Percentiles rank a stretch among this genome's conserved stretches.
These are phyloP conservation scores for Drosophila meridiana DNA, from an alignment of 2,888 invertebrate genomes.

Conservation along the genomic window DNA sequence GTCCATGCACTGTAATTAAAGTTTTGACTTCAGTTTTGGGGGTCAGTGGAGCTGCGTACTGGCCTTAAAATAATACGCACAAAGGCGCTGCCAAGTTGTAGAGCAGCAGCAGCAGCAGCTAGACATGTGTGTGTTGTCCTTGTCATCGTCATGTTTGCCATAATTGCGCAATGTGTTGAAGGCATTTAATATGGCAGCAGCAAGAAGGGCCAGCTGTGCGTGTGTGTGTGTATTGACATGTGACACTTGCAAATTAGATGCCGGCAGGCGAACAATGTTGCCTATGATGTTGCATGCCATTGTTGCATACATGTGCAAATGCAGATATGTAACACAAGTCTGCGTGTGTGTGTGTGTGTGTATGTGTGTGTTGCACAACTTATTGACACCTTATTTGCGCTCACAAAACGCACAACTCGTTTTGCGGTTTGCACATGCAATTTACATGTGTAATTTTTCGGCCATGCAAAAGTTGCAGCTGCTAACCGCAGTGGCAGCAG, in stretches of 20 bases:
- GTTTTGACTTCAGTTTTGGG: constrained; percentile 41
- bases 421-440: constrained; percentile 76
- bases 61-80: constrained; percentile 42
- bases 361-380: constrained; percentile 52
- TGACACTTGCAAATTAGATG: constrained; percentile 79
- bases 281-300: constrained; percentile 31
- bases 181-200: constrained; percentile 54
- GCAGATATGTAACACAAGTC: background rate
- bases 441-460: constrained; percentile 82
- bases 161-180: constrained; percentile 64
- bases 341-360: background rate
- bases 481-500: constrained; percentile 37
- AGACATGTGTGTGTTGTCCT: constrained; percentile 36
- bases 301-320: constrained; percentile 14
- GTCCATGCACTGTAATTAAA: constrained; percentile 70
- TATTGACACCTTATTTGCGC: constrained; percentile 76
- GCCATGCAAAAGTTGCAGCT: constrained; percentile 66
- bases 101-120: constrained; percentile 28
- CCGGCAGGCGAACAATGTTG: constrained; percentile 55
- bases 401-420: constrained; percentile 65
- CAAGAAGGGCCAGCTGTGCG: background rate
- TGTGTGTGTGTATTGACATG: constrained; percentile 62
- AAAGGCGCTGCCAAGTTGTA: constrained; percentile 44
- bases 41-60: constrained; percentile 31
- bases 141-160: constrained; percentile 53